These are phyloP conservation scores for Gadus chalcogrammus DNA, from an alignment of 2,113 vertebrate genomes.

Conservation along the genomic window DNA sequence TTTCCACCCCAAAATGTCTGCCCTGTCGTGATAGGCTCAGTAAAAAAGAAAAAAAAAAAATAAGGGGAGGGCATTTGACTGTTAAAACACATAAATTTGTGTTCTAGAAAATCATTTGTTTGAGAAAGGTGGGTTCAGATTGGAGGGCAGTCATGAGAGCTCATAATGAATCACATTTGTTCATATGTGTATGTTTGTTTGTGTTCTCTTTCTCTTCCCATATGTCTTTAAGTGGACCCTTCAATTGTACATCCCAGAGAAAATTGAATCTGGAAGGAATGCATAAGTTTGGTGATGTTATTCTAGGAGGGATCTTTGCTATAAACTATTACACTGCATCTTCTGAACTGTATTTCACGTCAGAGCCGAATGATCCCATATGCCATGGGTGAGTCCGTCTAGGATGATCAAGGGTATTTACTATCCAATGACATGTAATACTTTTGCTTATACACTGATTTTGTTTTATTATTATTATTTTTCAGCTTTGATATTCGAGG, in stretches of 20 bases:
- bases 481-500: slow-evolving; percentile 50
- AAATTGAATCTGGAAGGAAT: slow-evolving; percentile 41
- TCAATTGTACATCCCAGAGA: slow-evolving; percentile 25
- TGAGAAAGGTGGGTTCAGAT: background rate
- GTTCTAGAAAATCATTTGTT: background rate
- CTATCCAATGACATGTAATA: too few relatives aligned
- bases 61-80: background rate
- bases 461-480: background rate
- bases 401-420: background rate
- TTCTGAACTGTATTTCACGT: slow-evolving; percentile 15
- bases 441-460: background rate
- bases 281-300: slow-evolving; percentile 39
- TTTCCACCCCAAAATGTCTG: too few relatives aligned
- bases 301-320: slow-evolving; percentile 52
- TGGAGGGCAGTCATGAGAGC: slow-evolving; percentile 7
- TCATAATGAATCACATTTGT: background rate
- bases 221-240: background rate
- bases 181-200: background rate
- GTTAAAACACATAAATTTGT: background rate
- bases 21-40: too few relatives aligned
- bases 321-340: slow-evolving; percentile 40
- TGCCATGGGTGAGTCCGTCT: background rate
- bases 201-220: background rate
- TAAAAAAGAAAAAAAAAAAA: too few relatives aligned
- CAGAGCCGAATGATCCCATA: background rate